Evolutionary conservation across 2,797 vertebrate species (phyloP).

Genomic region (Sardinella longiceps): DNA sequence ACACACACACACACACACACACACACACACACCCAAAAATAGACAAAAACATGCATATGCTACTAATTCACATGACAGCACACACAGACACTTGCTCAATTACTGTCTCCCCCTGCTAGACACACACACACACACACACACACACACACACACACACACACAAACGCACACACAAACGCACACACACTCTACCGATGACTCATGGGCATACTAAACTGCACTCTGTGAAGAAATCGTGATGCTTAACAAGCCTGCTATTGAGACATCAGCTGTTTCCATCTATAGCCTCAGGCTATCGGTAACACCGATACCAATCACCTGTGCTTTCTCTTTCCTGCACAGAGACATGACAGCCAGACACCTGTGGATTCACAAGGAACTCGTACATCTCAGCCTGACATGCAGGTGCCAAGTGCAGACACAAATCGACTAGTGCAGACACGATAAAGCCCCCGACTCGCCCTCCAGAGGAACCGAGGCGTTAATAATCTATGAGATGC

Average conservation of each 20-base stretch:
- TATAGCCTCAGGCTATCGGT: neutral
- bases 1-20: too few relatives aligned
- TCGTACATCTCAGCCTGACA: neutral
- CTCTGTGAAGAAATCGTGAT: neutral
- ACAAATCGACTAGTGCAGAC: neutral
- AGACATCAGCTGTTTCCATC: neutral
- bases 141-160: conserved; percentile 21
- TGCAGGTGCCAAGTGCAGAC: neutral
- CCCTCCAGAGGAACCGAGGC: neutral
- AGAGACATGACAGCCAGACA: neutral
- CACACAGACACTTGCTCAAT: neutral
- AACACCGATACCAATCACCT: neutral
- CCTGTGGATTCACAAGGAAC: neutral
- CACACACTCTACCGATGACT: neutral
- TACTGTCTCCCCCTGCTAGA: neutral
- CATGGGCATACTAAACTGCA: neutral
- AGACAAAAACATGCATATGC: too few relatives aligned
- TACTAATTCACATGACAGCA: neutral
- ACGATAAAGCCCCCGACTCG: neutral
- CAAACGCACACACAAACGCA: neutral
- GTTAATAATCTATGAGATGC: neutral
- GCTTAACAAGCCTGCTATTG: neutral
- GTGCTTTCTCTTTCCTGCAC: neutral
- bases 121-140: neutral
- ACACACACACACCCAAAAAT: neutral